Conservation (phyloP, 2,113 vertebrate genomes). For the Podiceps cristatus region DNA sequence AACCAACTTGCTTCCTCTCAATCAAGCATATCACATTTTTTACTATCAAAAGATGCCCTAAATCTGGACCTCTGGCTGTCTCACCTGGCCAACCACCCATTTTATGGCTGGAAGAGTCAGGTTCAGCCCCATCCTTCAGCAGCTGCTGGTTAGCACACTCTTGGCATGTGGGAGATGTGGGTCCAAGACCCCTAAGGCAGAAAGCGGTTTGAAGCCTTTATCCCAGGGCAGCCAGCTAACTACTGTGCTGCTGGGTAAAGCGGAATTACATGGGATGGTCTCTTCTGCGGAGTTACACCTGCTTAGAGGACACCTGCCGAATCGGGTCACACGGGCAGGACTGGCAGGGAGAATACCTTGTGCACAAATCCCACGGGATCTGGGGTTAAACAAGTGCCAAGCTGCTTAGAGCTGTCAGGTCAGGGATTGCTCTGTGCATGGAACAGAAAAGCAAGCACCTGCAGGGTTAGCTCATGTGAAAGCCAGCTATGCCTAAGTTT, state of each 20-base stretch:
- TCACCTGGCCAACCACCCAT: background rate
- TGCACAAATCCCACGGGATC: background rate
- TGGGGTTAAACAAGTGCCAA: background rate
- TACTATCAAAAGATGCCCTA: background rate
- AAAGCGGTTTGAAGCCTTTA: background rate
- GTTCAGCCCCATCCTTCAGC: background rate
- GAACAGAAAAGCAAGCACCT: background rate
- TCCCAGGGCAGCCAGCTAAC: background rate
- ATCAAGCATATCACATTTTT: background rate
- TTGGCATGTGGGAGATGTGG: fast-evolving
- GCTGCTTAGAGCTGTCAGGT: background rate
- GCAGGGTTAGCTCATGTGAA: background rate
- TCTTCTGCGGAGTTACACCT: background rate
- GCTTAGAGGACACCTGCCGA: background rate
- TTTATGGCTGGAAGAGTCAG: background rate
- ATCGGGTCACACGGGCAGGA: background rate
- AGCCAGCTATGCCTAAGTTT: background rate
- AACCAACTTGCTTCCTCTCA: background rate
- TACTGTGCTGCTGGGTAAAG: background rate
- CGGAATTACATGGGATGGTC: background rate
- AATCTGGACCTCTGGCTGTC: background rate
- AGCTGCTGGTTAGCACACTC: background rate
- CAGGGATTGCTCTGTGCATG: background rate
- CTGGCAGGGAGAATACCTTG: background rate
- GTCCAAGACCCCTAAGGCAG: fast-evolving